These are phyloP conservation scores for Mantis religiosa DNA, from an alignment of 2,888 invertebrate genomes.

Conservation along the genomic window DNA sequence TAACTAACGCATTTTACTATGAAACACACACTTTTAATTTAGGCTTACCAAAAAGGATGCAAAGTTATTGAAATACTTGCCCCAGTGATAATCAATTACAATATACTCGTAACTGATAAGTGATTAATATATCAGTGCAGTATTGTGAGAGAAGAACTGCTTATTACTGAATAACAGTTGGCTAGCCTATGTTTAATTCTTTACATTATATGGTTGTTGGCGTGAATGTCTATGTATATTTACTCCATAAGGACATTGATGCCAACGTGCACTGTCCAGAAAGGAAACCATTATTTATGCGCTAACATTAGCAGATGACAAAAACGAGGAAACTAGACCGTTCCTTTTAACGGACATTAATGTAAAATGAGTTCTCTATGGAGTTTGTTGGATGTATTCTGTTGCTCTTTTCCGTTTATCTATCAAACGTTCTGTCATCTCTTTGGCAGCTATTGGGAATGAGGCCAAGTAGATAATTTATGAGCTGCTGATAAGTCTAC, in stretches of 20 bases:
- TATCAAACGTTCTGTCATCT: not conserved
- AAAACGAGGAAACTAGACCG: not conserved
- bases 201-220: not conserved
- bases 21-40: too few relatives aligned
- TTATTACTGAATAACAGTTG: too few relatives aligned
- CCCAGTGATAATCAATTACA: too few relatives aligned
- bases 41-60: too few relatives aligned
- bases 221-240: not conserved
- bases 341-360: not conserved
- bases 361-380: not conserved
- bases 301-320: not conserved
- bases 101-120: too few relatives aligned
- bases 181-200: not conserved
- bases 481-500: not conserved
- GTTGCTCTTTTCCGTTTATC: not conserved
- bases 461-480: not conserved
- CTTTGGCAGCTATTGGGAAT: not conserved
- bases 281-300: not conserved
- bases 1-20: too few relatives aligned
- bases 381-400: not conserved
- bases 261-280: not conserved
- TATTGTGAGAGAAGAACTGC: too few relatives aligned
- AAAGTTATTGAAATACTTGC: too few relatives aligned
- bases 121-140: too few relatives aligned
- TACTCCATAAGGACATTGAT: not conserved